Base-by-base conservation (phyloP, 2,797 vertebrate species). In the Spondyliosoma cantharus region DNA sequence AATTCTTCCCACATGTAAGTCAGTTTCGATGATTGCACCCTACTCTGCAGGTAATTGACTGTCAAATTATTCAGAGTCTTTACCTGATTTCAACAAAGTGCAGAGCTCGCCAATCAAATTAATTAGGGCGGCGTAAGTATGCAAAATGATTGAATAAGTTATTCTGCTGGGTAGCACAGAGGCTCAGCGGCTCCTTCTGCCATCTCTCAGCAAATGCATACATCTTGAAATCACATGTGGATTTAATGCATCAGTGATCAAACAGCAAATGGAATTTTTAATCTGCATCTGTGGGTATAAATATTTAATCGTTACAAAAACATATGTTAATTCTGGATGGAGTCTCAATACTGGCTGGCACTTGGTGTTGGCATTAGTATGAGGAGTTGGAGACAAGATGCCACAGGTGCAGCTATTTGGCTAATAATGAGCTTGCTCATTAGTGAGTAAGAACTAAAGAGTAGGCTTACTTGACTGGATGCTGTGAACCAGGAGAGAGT, bases 331-430 rank as follows among this genome's bases (percentile, higher is more conserved):
- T 52, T 32, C 2, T 29, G 27, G 16, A 52, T 27, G 46, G 53
- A 27, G 29, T 57, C 56, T 60, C 17, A 37, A 22, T 24, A 24
- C 45, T 63, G 46, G 59, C 17, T 3, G 9, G 29, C 22, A 8
- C 24, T 64, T 20, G 2, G 68, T 25, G 14, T 48, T 52, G 29
- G 5, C n/a, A 57, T 71, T 20, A 49, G 25, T 4, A 11, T 42
- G 50, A 57, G 16, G 20, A 56, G 29, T 1, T 53, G 67, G 22
- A 69, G 32, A 19, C 17, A 58, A 29, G 49, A 9, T 24, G 17
- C 25, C 25, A 65, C 53, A 63, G 69, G 56, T 78, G 48, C 67
- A 61, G 68, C 27, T 58, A 68, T 27, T 60, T 65, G 42, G 71
- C 43, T 78, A 22, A 32, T 73, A 64, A 74, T 3, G 6, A 68